Base-by-base conservation (phyloP, 2,113 vertebrate genomes). In the Odobenus rosmarus region DNA sequence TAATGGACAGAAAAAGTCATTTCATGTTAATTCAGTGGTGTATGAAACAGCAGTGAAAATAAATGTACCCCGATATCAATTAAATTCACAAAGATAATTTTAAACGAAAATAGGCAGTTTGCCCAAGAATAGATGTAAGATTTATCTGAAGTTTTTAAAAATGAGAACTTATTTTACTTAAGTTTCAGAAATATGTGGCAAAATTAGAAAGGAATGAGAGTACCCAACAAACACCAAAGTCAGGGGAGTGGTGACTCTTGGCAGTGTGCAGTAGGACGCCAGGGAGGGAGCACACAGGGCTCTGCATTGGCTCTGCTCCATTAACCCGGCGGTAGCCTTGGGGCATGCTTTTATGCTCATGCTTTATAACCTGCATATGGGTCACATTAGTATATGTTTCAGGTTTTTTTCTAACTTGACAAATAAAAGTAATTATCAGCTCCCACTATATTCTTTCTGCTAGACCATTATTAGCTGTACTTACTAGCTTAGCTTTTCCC, bases 1-100 rank as follows among this genome's bases (percentile, higher is more conserved):
- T 28, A 84, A 46, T 11, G 28, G 33, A 74, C 42, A 59, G 46
- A 74, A 80, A 83, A 46, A 42, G 42, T 51, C 28, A 36, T 28
- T 7, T 5, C 39, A 4, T 61, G 31, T 74, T 79, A 83, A 64
- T 79, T 93, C n/a, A 79, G 1, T 36, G 18, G 33, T 67, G 8
- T 88, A 23, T 46, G 80, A 53, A n/a, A 16, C 3, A 51, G 13
- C 80, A 31, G 12, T 61, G 28, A 93, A 79, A 84, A 59, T 83
- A 84, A 90, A 21, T 33, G 12, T 26, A 88, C 42, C n/a, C 4
- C 3, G 69, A 9, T 51, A 39, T 86, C 36, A n/a, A 15, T 61
- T 90, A 82, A 95, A 64, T 77, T 64, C 21, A 93, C 23, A 83
- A 57, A 92, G 42, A 62, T 2, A 13, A 79, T 72, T 92, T 88